Evolutionary conservation across 2,797 vertebrate genomes (phyloP).

Genomic region (Glossophaga mutica): DNA sequence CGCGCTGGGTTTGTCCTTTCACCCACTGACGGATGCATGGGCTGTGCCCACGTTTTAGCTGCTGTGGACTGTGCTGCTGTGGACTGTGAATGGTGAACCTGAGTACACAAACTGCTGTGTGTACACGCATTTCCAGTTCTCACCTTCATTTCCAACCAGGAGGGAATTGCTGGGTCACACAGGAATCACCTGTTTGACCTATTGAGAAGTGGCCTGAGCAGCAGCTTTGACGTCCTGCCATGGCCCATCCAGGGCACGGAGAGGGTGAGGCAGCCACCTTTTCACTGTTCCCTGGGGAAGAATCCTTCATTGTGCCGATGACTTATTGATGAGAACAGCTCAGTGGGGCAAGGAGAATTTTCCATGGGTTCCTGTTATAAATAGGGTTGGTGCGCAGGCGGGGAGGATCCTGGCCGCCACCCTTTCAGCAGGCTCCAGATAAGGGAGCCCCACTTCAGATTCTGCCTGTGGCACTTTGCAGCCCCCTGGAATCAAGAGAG

Average conservation of each 20-base stretch:
- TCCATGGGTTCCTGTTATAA: not conserved
- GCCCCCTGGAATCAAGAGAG: not conserved
- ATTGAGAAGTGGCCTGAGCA: not conserved
- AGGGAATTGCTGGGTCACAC: not conserved
- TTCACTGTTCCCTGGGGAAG: not conserved
- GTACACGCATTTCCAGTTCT: not conserved
- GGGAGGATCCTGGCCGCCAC: too few relatives aligned
- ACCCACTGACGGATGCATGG: rapidly evolving
- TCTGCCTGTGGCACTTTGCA: not conserved
- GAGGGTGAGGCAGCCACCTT: not conserved
- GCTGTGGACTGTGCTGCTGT: not conserved
- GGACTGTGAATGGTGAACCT: rapidly evolving
- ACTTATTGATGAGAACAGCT: not conserved
- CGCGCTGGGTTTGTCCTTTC: not conserved
- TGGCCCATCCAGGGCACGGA: not conserved
- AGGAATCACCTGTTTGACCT: not conserved
- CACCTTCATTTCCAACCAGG: not conserved
- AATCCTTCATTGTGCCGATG: not conserved
- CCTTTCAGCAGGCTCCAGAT: rapidly evolving
- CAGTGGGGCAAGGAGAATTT: not conserved
- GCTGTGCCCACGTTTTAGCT: not conserved
- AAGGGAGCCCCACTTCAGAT: too few relatives aligned
- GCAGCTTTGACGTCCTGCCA: not conserved
- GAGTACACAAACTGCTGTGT: not conserved
- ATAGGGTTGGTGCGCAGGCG: not conserved